These are phyloP conservation scores for Numida meleagris DNA, from an alignment of 2,113 vertebrate species.

Conservation along the genomic window DNA sequence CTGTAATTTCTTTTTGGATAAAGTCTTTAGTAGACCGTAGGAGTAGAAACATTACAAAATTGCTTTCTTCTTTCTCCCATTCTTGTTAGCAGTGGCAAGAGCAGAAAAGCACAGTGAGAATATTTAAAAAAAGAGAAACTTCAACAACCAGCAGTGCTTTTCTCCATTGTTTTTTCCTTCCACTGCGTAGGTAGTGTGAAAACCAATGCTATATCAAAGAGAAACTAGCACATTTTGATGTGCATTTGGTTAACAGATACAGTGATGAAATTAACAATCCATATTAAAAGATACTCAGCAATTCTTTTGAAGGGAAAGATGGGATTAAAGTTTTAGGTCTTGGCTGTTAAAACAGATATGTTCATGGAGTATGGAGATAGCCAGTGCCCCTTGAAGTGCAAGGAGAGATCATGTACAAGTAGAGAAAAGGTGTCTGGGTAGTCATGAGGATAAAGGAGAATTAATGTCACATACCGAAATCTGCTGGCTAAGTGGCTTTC, in stretches of 20 bases:
- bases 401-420: not conserved
- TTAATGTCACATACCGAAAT: not conserved
- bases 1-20: not conserved
- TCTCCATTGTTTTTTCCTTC: not conserved
- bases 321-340: not conserved
- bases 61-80: not conserved
- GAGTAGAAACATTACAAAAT: not conserved
- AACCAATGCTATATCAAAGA: not conserved
- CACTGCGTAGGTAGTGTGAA: not conserved
- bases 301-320: not conserved
- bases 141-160: accelerated
- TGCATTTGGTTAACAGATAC: not conserved
- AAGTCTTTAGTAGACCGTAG: not conserved
- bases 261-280: conserved; percentile 18
- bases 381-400: not conserved
- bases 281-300: conserved; percentile 8
- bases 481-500: not conserved
- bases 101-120: not conserved
- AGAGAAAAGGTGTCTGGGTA: not conserved
- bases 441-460: not conserved
- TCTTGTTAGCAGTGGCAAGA: not conserved
- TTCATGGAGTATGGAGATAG: not conserved
- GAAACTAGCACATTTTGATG: not conserved
- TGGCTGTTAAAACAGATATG: not conserved
- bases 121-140: not conserved